Conservation (phyloP, 2,888 invertebrate genomes). For the Himalopsyche kuldschensis region DNA sequence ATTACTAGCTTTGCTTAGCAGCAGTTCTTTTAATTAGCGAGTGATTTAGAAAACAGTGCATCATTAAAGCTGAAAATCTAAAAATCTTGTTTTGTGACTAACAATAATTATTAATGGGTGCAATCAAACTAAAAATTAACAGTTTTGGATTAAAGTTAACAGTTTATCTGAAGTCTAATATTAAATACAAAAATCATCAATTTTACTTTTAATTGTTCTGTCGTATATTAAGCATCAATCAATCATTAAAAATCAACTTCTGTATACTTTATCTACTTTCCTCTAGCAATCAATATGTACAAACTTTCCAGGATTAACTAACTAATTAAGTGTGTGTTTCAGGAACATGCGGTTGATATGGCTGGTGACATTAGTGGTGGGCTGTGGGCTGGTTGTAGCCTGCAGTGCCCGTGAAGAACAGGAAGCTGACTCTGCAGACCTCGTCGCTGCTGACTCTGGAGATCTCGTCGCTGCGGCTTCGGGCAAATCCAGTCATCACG, state of each 20-base stretch:
- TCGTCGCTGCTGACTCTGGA: slow-evolving; percentile 51
- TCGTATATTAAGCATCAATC: neutral
- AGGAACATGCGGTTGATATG: slow-evolving; percentile 51
- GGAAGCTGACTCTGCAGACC: slow-evolving; percentile 48
- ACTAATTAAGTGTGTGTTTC: slow-evolving; percentile 29
- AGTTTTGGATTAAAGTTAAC: neutral
- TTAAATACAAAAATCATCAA: neutral
- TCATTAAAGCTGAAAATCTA: neutral
- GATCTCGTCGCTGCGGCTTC: slow-evolving; percentile 59
- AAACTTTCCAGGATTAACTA: neutral
- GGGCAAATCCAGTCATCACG: slow-evolving; percentile 57
- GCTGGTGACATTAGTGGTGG: slow-evolving; percentile 51
- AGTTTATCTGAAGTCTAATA: neutral
- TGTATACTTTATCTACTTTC: no score
- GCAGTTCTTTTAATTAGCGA: neutral
- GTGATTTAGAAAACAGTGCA: neutral
- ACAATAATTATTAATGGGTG: neutral
- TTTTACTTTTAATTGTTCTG: neutral
- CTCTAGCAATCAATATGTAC: no score
- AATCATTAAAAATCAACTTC: no score
- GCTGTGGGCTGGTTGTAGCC: slow-evolving; percentile 42
- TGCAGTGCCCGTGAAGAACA: slow-evolving; percentile 51
- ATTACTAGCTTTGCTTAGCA: neutral
- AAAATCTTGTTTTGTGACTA: neutral
- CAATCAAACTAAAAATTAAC: neutral